Base-by-base conservation (phyloP, 2,113 vertebrate genomes). In the Apeltes quadracus region DNA sequence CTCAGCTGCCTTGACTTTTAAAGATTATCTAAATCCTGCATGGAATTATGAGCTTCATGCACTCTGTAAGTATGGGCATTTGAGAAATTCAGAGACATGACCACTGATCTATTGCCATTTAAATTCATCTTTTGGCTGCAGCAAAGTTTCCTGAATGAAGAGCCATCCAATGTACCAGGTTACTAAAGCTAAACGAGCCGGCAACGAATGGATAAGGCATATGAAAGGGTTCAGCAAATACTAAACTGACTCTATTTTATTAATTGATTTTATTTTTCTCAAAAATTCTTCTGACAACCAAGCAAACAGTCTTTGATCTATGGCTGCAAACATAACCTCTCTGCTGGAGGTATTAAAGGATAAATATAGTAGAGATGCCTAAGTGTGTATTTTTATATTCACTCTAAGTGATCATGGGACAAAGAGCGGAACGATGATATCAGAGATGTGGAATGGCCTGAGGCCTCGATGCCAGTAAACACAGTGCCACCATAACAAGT, bases 381-480 rank as follows among this genome's bases (percentile, higher is more conserved):
- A 2, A 9, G 29, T 72, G 76, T 65, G 54, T 69, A 78, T 81
- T 83, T 78, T 66, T 69, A 73, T 43, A 51, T 6, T n/a, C 11
- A 41, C 62, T 73, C 38, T 81, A 72, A 15, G 63, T 15, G 59
- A 80, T 83, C 79, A 81, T 36, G 44, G 53, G 78, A 84, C 86
- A 61, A 44, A 67, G 36, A 82, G 77, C 32, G 3, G 71, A 29
- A 29, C 7, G 5, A 36, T 84, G 83, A 87, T 59, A 80, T 82
- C 69, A 85, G 69, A 6, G 41, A 64, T 50, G 71, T 77, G 82
- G 87, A 91, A 90, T 89, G 80, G 63, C 74, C 57, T 22, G 62
- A 75, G 82, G 65, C 61, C 53, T 61, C 7, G 32, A 61, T 74
- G 75, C 72, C 79, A 84, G 66, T 61, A 68, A 78, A 64, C 57